Evolutionary conservation across 2,113 vertebrate genomes (phyloP).

Genomic region (Leucopsar rothschildi): DNA sequence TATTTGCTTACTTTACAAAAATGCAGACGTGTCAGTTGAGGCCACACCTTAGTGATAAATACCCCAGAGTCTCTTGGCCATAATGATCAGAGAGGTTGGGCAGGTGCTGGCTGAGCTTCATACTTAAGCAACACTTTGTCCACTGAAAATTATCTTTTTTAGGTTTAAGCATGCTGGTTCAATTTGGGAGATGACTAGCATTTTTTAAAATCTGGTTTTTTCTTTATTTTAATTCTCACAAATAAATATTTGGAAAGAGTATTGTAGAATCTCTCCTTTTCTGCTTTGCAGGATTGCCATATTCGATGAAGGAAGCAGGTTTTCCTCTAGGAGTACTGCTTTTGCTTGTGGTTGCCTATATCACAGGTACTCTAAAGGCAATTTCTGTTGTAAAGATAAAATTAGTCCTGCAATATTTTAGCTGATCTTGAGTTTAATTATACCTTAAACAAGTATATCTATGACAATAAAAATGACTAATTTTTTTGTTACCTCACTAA

Average conservation of each 20-base stretch:
- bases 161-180: neutral
- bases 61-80: neutral
- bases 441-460: neutral
- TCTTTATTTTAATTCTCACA: neutral
- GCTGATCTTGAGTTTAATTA: neutral
- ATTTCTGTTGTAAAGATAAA: neutral
- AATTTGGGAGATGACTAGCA: neutral
- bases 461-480: neutral
- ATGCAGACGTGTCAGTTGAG: neutral
- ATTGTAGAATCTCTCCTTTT: neutral
- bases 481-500: slow-evolving; percentile 34
- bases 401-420: neutral
- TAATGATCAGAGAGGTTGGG: neutral
- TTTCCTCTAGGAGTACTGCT: slow-evolving; percentile 89
- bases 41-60: neutral
- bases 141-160: neutral
- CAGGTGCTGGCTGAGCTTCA: neutral
- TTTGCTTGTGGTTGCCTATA: slow-evolving; percentile 80
- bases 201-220: neutral
- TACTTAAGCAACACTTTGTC: neutral
- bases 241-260: neutral
- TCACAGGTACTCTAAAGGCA: slow-evolving; percentile 80
- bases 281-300: slow-evolving; percentile 85
- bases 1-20: neutral
- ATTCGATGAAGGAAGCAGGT: slow-evolving; percentile 91